A percentile compares a stretch with the other conserved stretches of the same genome.
These are phyloP conservation scores for Acanthosepion esculentum DNA, from an alignment of 2,888 invertebrate genomes.

Conservation along the genomic window DNA sequence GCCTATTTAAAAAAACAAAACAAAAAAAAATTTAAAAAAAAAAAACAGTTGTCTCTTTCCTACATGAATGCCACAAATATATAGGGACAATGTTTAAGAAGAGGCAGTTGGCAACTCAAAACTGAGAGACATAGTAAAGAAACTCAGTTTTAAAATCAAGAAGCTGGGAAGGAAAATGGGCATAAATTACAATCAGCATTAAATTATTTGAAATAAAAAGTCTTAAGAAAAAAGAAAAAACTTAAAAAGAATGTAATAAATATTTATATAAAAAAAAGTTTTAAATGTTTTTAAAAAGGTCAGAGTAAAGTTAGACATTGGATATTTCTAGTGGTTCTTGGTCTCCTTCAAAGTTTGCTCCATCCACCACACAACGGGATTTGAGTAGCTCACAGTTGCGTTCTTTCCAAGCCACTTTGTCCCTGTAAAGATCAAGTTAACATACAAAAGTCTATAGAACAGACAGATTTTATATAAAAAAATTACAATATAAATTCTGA, in stretches of 20 bases:
- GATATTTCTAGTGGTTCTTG: slow-evolving; percentile 41
- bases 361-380: slow-evolving; percentile 34
- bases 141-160: background rate
- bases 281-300: background rate
- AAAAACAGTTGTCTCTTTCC: too few relatives aligned
- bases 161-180: background rate
- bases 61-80: too few relatives aligned
- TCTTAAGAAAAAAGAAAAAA: background rate
- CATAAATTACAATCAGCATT: background rate
- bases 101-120: background rate
- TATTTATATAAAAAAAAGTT: background rate
- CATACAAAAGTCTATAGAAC: background rate
- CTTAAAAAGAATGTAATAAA: background rate
- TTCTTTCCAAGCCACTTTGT: slow-evolving; percentile 39
- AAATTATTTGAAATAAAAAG: background rate
- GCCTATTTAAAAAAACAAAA: background rate
- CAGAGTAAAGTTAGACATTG: slow-evolving; percentile 43
- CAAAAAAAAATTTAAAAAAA: too few relatives aligned
- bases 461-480: too few relatives aligned
- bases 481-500: too few relatives aligned
- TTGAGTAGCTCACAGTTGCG: background rate
- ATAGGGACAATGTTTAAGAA: background rate
- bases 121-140: background rate
- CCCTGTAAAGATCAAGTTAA: background rate
- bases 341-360: slow-evolving; percentile 35